Evolutionary conservation across 92 coral and sea anemone genomes (phyloP), one percentile per base, ranked within the genome.

Genomic region (Umimayanthus chanpuru): DNA sequence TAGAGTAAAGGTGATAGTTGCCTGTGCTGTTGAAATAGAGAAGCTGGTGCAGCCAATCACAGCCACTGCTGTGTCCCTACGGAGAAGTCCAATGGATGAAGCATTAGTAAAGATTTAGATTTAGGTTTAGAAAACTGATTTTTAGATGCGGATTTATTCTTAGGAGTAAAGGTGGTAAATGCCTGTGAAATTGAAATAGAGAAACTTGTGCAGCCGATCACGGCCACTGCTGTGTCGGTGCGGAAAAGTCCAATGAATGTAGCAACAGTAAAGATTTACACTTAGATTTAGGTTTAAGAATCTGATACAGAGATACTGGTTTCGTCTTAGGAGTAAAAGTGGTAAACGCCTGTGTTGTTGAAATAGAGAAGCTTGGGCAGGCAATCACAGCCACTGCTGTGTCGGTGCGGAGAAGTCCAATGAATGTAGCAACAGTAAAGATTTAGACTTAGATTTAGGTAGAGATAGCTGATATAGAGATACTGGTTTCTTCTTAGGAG

Each of bases 121-220:
- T 32, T 0, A 32, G 36, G 36, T 32, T 32, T 32, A 32, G 36
- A 32, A 32, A 32, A 2, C 36, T 32, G 36, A 32, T 32, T 32
- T 32, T 32, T 0, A 32, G 36, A 32, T 18, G 23, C 20, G 11
- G 32, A 29, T 65, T 68, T 38, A 21, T 25, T 40, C 50, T 66
- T 73, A 97, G 99, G 96, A 74, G 96, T 95, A n/a, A 94, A 95
- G 49, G 78, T 93, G 10, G 93, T 97, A 72, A 94, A 91, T 39
- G 89, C 86, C 39, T 81, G 90, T 83, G 92, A 94, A 32, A 50
- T 81, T 25, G 97, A 97, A 41, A 92, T 97, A 30, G 98, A 94
- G 71, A 91, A 81, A 28, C 90, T 95, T 23, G 89, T 93, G 9
- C 98, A 98, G 16, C 89, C 87, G 40, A 81, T 97, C 49, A 86